Evolutionary conservation across 2,797 vertebrate genomes (phyloP).

Genomic region (Coendou prehensilis): DNA sequence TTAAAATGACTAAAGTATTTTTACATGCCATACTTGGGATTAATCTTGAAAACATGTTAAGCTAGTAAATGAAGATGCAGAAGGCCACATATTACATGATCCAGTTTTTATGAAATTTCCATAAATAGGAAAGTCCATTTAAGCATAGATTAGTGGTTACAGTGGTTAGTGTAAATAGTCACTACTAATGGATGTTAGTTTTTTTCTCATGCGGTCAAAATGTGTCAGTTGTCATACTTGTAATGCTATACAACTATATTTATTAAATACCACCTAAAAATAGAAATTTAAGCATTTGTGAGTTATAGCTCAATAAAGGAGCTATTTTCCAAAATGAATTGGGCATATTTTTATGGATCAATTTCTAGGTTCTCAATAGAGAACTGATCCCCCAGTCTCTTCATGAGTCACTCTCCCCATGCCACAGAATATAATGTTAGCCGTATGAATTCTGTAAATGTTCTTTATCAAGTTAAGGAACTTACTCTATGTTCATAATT

Average conservation of each 20-base stretch:
- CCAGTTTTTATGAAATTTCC: neutral
- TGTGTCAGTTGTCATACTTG: neutral
- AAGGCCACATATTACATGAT: neutral
- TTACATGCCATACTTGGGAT: neutral
- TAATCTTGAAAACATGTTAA: slow-evolving; percentile 38
- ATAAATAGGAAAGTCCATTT: neutral
- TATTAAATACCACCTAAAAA: neutral
- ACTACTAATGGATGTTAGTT: neutral
- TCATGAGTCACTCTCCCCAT: neutral
- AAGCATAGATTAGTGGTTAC: slow-evolving; percentile 30
- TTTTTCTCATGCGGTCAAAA: neutral
- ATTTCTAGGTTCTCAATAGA: neutral
- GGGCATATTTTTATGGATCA: neutral
- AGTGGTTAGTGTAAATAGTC: neutral
- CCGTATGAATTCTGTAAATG: neutral
- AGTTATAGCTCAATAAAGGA: neutral
- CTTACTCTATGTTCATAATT: neutral
- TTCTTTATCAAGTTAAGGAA: neutral
- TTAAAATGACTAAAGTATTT: slow-evolving; percentile 15
- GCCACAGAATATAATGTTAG: neutral
- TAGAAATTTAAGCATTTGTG: neutral
- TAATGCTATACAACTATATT: neutral
- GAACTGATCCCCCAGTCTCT: neutral
- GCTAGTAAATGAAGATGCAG: neutral
- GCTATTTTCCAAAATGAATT: neutral